A percentile compares a stretch with the other conserved stretches of the same genome.
Evolutionary conservation across 1,140 invertebrate species (phyloP).

Genomic region (Cyphomyrmex costatus): DNA sequence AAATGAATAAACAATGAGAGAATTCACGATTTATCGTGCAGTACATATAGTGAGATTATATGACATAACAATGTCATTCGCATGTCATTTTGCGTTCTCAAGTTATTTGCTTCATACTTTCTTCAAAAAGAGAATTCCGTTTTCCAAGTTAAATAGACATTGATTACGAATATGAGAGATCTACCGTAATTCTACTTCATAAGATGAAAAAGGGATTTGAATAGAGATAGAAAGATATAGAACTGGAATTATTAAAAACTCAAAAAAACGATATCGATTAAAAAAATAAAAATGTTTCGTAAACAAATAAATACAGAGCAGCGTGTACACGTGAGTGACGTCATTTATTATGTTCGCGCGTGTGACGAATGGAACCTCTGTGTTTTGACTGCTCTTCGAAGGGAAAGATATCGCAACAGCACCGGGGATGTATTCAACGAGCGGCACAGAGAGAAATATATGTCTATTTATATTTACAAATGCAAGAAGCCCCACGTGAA

Average conservation of each 20-base stretch:
- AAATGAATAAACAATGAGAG: conserved; percentile 26
- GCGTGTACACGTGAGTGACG: too few species aligned
- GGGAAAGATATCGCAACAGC: background rate
- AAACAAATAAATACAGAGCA: background rate
- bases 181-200: background rate
- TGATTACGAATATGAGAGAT: background rate
- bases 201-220: background rate
- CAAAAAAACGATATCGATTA: background rate
- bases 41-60: conserved; percentile 7
- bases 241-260: background rate
- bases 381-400: background rate
- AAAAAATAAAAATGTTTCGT: background rate
- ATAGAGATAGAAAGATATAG: background rate
- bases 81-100: background rate
- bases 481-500: background rate
- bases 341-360: background rate
- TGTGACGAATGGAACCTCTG: background rate
- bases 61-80: background rate
- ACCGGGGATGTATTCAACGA: background rate
- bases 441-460: conserved; percentile 20
- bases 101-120: background rate
- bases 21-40: conserved; percentile 24
- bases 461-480: conserved; percentile 53
- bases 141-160: background rate
- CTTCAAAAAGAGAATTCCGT: background rate